phyloP scores from a whole-genome alignment of 2,113 vertebrate species.

The Sphyrna mokarran region DNA sequence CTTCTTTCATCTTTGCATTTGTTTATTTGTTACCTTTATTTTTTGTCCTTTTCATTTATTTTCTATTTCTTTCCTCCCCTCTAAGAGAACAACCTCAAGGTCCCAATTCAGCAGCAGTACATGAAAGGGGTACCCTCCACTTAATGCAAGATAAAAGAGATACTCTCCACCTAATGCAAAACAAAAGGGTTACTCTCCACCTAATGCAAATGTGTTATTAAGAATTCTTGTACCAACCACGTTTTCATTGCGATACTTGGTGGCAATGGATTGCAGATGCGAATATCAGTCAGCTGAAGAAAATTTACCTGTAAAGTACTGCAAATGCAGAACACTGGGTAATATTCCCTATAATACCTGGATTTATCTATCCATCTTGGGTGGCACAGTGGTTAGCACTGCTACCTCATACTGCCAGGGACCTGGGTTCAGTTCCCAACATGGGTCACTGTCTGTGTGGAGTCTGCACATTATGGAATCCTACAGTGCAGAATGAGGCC shows the following conservation, averaged over 20 bases:
- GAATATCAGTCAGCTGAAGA: background rate
- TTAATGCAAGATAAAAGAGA: background rate
- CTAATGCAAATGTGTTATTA: background rate
- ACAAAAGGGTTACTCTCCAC: too few species aligned
- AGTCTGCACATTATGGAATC: too few species aligned
- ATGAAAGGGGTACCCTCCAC: background rate
- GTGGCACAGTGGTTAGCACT: too few species aligned
- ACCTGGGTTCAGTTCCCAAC: too few species aligned
- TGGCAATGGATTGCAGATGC: background rate
- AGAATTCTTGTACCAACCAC: background rate
- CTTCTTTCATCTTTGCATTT: background rate
- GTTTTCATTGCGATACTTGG: background rate
- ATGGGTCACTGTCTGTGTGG: too few species aligned
- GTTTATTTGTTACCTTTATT: background rate
- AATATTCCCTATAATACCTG: background rate
- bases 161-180: too few species aligned
- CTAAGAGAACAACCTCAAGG: background rate
- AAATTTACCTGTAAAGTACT: background rate
- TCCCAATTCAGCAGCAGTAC: background rate
- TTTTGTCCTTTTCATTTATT: background rate
- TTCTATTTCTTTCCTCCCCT: background rate
- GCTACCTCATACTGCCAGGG: too few species aligned
- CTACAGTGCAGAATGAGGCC: too few species aligned
- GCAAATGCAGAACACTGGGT: background rate
- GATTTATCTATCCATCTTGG: background rate